These are phyloP conservation scores for Geotrupes spiniger DNA, from an alignment of 2,888 invertebrate genomes.

Conservation along the genomic window DNA sequence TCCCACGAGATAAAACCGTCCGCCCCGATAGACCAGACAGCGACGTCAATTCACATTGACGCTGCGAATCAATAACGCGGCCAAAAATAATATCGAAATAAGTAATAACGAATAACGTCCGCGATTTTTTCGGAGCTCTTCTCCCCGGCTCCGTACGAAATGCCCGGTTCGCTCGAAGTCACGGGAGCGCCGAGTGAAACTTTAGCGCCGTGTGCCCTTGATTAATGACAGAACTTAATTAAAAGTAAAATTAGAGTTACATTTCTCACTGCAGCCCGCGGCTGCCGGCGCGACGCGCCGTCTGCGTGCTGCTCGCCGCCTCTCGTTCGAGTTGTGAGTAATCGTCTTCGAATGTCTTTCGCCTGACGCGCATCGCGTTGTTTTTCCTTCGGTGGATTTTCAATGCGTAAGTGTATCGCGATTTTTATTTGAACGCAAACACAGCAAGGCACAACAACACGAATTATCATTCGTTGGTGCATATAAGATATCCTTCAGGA, in stretches of 20 bases:
- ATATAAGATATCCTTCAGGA: too few species aligned
- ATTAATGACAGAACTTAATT: constrained; percentile 56
- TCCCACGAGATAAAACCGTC: constrained; percentile 23
- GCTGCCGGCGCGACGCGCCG: constrained; percentile 35
- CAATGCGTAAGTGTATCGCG: too few species aligned
- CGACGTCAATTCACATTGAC: not conserved
- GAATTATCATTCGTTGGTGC: too few species aligned
- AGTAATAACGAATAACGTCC: too few species aligned
- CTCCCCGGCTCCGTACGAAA: too few species aligned
- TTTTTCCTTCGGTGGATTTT: too few species aligned
- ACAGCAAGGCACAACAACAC: too few species aligned
- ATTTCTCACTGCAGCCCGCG: constrained; percentile 41
- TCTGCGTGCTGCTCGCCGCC: constrained; percentile 20
- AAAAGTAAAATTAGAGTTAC: constrained; percentile 52
- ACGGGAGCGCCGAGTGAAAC: constrained; percentile 20
- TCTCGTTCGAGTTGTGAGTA: constrained; percentile 19
- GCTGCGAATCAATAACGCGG: too few species aligned
- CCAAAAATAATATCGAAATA: too few species aligned
- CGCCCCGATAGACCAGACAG: not conserved
- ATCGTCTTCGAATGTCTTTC: not conserved
- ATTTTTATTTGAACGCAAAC: too few species aligned
- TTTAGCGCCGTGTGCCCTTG: constrained; percentile 42
- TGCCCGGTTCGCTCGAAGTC: not conserved
- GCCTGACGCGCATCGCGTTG: too few species aligned
- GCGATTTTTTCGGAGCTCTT: not conserved